Evolutionary conservation across 2,113 vertebrate species (phyloP).

Genomic region (Hylia prasina): DNA sequence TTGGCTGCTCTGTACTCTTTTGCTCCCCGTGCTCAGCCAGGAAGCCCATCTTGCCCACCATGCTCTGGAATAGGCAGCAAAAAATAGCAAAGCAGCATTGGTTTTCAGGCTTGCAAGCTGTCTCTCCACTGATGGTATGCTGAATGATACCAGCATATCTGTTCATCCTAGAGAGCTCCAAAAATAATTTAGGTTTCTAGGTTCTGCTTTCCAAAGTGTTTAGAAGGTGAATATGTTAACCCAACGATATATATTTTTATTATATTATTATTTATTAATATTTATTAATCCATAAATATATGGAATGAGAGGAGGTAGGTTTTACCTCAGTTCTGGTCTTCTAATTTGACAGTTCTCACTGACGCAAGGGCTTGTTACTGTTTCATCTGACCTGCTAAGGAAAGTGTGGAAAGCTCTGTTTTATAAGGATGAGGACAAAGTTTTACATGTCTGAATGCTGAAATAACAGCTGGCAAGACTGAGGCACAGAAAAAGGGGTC

Average conservation of each 20-base stretch:
- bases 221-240: background rate
- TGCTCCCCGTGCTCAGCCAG: background rate
- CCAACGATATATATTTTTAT: too few relatives aligned
- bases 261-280: too few relatives aligned
- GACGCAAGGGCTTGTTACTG: background rate
- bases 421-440: background rate
- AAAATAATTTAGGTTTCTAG: background rate
- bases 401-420: background rate
- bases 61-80: background rate
- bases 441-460: background rate
- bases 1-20: background rate
- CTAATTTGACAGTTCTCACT: background rate
- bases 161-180: background rate
- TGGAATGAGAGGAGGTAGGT: background rate
- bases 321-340: background rate
- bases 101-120: background rate
- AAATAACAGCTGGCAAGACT: background rate
- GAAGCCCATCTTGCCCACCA: fast-evolving
- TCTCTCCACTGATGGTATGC: background rate
- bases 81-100: background rate
- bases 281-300: background rate
- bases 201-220: background rate
- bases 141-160: background rate
- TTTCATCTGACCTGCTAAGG: background rate
- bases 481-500: background rate